A percentile compares a stretch with the other conserved stretches of the same genome.
Evolutionary conservation across 2,888 invertebrate genomes (phyloP).

Genomic region (Euclidia mi): DNA sequence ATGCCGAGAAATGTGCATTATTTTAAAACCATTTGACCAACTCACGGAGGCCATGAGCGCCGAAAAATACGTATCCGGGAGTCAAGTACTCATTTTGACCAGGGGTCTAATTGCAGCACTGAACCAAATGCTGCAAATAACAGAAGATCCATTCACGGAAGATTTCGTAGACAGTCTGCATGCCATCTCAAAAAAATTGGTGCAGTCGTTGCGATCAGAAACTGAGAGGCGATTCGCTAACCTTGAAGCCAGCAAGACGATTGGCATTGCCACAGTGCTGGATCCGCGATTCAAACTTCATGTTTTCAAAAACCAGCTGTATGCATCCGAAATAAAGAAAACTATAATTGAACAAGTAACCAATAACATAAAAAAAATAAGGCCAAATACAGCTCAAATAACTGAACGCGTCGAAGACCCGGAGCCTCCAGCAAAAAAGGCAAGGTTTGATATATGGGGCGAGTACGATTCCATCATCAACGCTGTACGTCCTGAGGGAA

Average conservation of each 20-base stretch:
- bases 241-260: constrained; percentile 28
- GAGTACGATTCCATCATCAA: constrained; percentile 19
- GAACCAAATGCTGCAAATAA: constrained; percentile 20
- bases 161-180: constrained; percentile 18
- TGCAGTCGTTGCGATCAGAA: constrained; percentile 20
- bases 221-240: constrained; percentile 27
- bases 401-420: constrained; percentile 8
- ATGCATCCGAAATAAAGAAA: constrained; percentile 2
- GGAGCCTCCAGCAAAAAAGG: constrained; percentile 6
- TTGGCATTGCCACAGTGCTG: constrained; percentile 22
- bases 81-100: too few species aligned
- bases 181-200: constrained; percentile 13
- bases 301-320: constrained; percentile 16
- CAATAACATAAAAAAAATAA: constrained; percentile 9
- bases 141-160: not conserved
- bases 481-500: constrained; percentile 19
- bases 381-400: constrained; percentile 12
- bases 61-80: too few species aligned
- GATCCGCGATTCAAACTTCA: constrained; percentile 29
- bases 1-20: too few species aligned
- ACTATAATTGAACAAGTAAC: constrained; percentile 14
- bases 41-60: too few species aligned
- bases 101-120: constrained; percentile 12
- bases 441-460: constrained; percentile 22
- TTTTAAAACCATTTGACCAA: too few species aligned